A percentile compares a stretch with the other conserved stretches of the same genome.
Evolutionary conservation across 2,797 vertebrate species (phyloP).

Genomic region (Catamblyrhynchus diadema): DNA sequence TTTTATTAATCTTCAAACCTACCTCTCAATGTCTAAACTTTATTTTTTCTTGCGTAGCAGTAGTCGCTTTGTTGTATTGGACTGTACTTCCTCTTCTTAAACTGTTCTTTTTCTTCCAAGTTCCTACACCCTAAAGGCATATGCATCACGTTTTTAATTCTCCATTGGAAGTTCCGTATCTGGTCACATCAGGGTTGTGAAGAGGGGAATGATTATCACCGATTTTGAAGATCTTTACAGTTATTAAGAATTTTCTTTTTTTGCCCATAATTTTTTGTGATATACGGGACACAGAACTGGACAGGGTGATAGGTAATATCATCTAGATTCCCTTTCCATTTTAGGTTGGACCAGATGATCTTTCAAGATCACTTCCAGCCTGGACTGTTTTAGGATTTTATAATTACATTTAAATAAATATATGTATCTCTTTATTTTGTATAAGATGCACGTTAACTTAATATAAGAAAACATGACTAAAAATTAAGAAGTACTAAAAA

Average conservation of each 20-base stretch:
- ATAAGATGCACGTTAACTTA: background rate
- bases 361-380: background rate
- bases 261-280: background rate
- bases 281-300: background rate
- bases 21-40: background rate
- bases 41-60: background rate
- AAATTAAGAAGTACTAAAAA: background rate
- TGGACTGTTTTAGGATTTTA: background rate
- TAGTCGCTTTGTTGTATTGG: background rate
- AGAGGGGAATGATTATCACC: background rate
- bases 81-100: background rate
- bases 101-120: background rate
- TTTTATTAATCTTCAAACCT: background rate
- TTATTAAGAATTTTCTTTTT: background rate
- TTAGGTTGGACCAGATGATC: background rate
- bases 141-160: background rate
- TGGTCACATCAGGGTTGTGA: background rate
- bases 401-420: background rate
- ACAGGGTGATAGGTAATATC: background rate
- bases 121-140: background rate
- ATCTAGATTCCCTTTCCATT: background rate
- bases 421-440: background rate
- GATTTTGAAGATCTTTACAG: background rate
- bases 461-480: background rate
- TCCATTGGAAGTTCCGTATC: background rate